Evolutionary conservation across 2,888 invertebrate species (phyloP), one percentile per base, ranked within the genome.

Genomic region (Drosophila glabriapex): DNA sequence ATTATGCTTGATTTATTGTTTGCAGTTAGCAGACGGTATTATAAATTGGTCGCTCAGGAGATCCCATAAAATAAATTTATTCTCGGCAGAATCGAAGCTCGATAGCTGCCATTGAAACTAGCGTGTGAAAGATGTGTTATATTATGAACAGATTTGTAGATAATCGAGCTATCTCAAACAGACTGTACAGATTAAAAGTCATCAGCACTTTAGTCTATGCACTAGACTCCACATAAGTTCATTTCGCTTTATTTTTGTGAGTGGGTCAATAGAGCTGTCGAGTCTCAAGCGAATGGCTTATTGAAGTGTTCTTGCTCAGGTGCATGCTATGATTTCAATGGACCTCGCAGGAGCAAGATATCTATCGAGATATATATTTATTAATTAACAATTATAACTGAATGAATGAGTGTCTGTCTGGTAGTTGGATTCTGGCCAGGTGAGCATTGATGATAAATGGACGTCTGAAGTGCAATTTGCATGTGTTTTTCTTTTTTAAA

Each of bases 311-410:
- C 19, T 22, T 19, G 31, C 35, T 55, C 37, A 37, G 59, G 39
- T 50, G 29, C 52, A 55, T 56, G 63, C 28, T 37, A 49, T 29
- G 9, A 41, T 33, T 64, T 72, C 59, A 77, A 69, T 82, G 66
- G 53, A 59, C 28, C 54, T 41, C 28, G 28, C 35, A 37, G 52
- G 28, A 68, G 62, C 64, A 50, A 64, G 49, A 35, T 14, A 4
- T 33, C 29, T 29, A 29, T 29, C 7, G 29, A 33, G 0, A 22
- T 43, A 7, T 7, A 75, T 80, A 89, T 87, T 83, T 91, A 90
- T 91, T 91, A 91, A 91, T 91, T 91, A 91, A 88, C 89, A 86
- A 91, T 91, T 90, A 87, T 83, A 89, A 76, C 52, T 75, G 82
- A 74, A 79, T 78, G 80, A 63, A 63, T 59, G 69, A 53, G 41